Percentiles rank a stretch among this genome's conserved stretches.
Evolutionary conservation across 1,140 invertebrate species (phyloP).

Genomic region (Danaus plexippus): DNA sequence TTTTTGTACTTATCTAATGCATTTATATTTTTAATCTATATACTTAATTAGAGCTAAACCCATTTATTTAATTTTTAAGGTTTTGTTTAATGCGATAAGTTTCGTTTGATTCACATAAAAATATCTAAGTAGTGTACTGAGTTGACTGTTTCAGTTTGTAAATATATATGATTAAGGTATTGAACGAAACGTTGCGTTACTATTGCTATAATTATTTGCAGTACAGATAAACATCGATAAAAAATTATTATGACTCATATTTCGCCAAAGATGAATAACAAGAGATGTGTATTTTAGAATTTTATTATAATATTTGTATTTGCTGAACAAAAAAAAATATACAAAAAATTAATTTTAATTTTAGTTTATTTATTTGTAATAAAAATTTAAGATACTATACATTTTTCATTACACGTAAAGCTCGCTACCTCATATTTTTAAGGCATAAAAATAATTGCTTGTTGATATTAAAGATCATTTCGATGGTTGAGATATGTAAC

Average conservation of each 20-base stretch:
- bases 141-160: slow-evolving; percentile 40
- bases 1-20: slow-evolving; percentile 18
- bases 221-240: slow-evolving; percentile 7
- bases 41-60: slow-evolving; percentile 6
- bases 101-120: slow-evolving; percentile 9
- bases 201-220: slow-evolving; percentile 5
- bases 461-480: too few species aligned
- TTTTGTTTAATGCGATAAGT: background rate
- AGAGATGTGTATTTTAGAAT: slow-evolving; percentile 28
- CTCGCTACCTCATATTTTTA: too few species aligned
- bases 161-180: slow-evolving; percentile 31
- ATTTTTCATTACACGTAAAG: too few species aligned
- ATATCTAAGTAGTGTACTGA: slow-evolving; percentile 25
- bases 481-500: too few species aligned
- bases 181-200: slow-evolving; percentile 9
- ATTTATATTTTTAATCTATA: slow-evolving; percentile 19
- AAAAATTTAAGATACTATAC: slow-evolving; percentile 25
- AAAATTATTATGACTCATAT: slow-evolving; percentile 34
- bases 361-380: slow-evolving; percentile 61
- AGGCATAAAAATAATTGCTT: background rate
- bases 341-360: slow-evolving; percentile 18
- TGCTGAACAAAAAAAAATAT: slow-evolving; percentile 9
- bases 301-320: slow-evolving; percentile 21
- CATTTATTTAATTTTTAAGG: background rate
- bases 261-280: slow-evolving; percentile 47